A percentile compares a stretch with the other conserved stretches of the same genome.
These are phyloP conservation scores for Gambusia holbrooki DNA, from an alignment of 2,113 vertebrate genomes.

Conservation along the genomic window DNA sequence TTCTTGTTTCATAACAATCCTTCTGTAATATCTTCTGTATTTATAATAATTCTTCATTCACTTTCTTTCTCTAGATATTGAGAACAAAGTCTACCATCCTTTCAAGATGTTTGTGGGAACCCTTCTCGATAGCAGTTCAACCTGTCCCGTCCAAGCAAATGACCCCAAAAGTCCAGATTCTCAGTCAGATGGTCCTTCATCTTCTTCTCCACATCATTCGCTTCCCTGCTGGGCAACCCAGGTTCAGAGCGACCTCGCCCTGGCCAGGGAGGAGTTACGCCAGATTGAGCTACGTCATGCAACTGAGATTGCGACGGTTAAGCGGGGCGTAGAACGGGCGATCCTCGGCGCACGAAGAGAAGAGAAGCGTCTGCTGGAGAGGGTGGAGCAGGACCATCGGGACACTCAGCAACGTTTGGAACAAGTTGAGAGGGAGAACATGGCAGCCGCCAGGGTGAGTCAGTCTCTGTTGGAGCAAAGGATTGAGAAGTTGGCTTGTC, in stretches of 20 bases:
- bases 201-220: constrained; percentile 22
- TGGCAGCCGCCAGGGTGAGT: constrained; percentile 65
- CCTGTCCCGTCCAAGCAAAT: constrained; percentile 37
- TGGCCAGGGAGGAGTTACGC: constrained; percentile 66
- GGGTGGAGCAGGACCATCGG: constrained; percentile 80
- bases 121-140: constrained; percentile 42
- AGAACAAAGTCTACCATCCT: constrained; percentile 8
- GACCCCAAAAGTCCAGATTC: constrained; percentile 20
- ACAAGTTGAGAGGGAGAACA: constrained; percentile 75
- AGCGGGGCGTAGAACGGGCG: constrained; percentile 73
- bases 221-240: constrained; percentile 71
- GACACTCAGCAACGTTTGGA: constrained; percentile 75
- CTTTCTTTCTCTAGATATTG: constrained; percentile 30
- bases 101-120: constrained; percentile 54
- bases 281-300: constrained; percentile 62
- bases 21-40: not conserved
- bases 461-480: constrained; percentile 73
- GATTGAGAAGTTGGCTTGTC: constrained; percentile 60
- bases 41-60: not conserved
- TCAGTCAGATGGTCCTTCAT: constrained; percentile 28
- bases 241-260: constrained; percentile 68
- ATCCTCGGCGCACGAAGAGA: constrained; percentile 74
- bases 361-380: constrained; percentile 76
- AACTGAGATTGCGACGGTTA: constrained; percentile 62
- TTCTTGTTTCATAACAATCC: not conserved